Conservation (phyloP, 2,888 invertebrate species). For the Theodoxus fluviatilis region DNA sequence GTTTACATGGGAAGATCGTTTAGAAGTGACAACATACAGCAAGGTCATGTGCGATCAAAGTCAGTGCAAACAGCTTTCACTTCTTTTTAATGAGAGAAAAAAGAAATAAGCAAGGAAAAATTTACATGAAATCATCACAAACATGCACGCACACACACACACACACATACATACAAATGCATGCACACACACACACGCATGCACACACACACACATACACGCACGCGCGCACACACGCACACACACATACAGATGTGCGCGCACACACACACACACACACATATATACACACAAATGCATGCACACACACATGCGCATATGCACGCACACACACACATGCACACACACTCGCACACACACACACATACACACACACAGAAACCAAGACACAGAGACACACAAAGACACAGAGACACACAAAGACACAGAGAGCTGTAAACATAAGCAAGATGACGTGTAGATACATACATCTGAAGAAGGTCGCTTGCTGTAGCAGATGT, state of each 20-base stretch:
- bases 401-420: too few relatives aligned
- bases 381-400: too few relatives aligned
- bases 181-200: not conserved
- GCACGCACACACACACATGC: not conserved
- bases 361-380: too few relatives aligned
- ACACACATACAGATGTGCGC: conserved; percentile 2
- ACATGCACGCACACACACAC: not conserved
- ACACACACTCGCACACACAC: not conserved
- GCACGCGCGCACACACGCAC: not conserved
- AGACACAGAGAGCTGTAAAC: too few relatives aligned
- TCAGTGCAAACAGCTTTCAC: too few relatives aligned
- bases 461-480: conserved; percentile 17
- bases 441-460: too few relatives aligned
- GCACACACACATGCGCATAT: not conserved
- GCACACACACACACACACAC: not conserved
- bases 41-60: too few relatives aligned
- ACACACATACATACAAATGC: conserved; percentile 9
- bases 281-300: not conserved
- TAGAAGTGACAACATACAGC: too few relatives aligned
- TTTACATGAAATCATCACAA: not conserved
- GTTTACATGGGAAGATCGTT: too few relatives aligned
- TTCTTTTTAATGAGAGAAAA: too few relatives aligned
- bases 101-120: not conserved
- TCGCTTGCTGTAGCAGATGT: conserved; percentile 69
- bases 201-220: not conserved